Evolutionary conservation across 2,888 invertebrate species (phyloP).

Genomic region (Plebejus anna): DNA sequence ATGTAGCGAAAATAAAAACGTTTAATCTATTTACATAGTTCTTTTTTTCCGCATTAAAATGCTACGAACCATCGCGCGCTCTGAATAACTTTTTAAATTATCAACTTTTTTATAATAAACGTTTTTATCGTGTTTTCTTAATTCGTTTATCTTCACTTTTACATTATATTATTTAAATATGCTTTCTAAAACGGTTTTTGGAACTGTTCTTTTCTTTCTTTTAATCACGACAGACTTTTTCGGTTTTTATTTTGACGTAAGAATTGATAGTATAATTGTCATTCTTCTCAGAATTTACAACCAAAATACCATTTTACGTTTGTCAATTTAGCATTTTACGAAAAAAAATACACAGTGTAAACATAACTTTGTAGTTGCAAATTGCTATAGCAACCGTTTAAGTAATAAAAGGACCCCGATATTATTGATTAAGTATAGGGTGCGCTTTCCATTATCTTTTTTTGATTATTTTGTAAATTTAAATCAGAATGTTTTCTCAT

Average conservation of each 20-base stretch:
- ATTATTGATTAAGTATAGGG: not conserved
- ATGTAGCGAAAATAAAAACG: not conserved
- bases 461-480: not conserved
- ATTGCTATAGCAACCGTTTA: not conserved
- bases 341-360: not conserved
- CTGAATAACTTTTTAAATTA: not conserved
- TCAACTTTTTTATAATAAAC: not conserved
- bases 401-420: conserved; percentile 11
- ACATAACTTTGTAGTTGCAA: not conserved
- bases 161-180: conserved; percentile 1
- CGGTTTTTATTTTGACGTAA: not conserved
- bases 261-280: too few species aligned
- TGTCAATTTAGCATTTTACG: too few species aligned
- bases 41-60: not conserved
- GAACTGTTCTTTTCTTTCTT: conserved; percentile 31
- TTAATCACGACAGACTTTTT: conserved; percentile 19
- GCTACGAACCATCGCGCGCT: not conserved
- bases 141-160: not conserved
- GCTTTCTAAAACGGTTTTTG: conserved; percentile 19
- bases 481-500: not conserved
- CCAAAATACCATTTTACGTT: not conserved
- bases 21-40: not conserved
- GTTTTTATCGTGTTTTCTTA: not conserved
- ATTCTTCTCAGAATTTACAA: not conserved
- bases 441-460: not conserved